Evolutionary conservation across 2,888 invertebrate species (phyloP).

Genomic region (Mesorhabditis belari): DNA sequence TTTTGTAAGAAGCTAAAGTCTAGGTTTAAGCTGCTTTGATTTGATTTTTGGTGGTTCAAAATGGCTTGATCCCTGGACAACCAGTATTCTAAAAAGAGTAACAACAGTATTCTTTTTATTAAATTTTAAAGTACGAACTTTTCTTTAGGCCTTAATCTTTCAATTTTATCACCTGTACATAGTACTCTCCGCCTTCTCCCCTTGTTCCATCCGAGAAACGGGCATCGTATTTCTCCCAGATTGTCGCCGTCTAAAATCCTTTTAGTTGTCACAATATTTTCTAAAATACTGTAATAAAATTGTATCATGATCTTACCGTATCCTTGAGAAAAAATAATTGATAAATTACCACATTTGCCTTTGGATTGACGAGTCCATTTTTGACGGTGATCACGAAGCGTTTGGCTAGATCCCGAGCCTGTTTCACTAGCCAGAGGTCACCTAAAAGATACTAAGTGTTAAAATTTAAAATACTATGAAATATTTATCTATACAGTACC

Average conservation of each 20-base stretch:
- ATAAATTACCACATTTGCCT: conserved; percentile 10
- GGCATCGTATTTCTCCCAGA: conserved; percentile 43
- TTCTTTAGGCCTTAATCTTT: too few species aligned
- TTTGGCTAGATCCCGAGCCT: conserved; percentile 18
- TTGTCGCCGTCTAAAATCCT: conserved; percentile 10
- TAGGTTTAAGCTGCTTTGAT: too few species aligned
- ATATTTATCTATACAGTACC: neutral
- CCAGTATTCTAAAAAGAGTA: too few species aligned
- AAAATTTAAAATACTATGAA: neutral
- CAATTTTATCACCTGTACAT: neutral
- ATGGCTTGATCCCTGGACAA: too few species aligned
- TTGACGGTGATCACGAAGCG: conserved; percentile 29
- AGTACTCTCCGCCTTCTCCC: conserved; percentile 21
- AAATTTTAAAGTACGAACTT: too few species aligned
- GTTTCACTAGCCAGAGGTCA: neutral
- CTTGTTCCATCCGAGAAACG: conserved; percentile 25
- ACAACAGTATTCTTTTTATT: too few species aligned
- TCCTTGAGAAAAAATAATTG: neutral
- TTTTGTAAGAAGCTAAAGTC: too few species aligned
- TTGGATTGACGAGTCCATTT: conserved; percentile 30
- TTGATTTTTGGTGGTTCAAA: too few species aligned
- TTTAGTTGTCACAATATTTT: neutral
- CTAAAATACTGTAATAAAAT: neutral
- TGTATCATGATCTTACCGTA: neutral
- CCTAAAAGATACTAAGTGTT: conserved; percentile 4